Evolutionary conservation across 2,888 invertebrate species (phyloP), one percentile per base, ranked within the genome.

Genomic region (Cyaniris semiargus): DNA sequence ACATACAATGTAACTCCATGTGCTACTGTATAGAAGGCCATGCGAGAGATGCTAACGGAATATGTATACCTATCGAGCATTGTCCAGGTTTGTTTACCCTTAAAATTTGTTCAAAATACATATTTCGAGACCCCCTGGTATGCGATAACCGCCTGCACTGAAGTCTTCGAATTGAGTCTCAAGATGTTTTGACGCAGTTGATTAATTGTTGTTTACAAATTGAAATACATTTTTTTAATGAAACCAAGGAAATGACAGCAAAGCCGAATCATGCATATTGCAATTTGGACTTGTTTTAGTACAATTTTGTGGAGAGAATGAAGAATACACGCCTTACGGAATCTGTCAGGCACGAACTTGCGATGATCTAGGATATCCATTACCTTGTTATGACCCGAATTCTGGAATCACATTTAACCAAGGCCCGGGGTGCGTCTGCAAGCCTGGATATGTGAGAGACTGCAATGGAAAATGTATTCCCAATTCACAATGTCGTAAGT

Each of bases 1-100:
- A 78, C 31, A 70, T 58, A 38, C 70, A 80, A 44, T 88, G 88
- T 79, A 85, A 82, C 48, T 71, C 81, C 34, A 83, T 70, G 80
- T 88, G 88, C 78, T 88, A 87, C 76, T 88, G 88, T 58, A 79
- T 84, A 48, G 78, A 83, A 38, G 79, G 79, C 6, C 81, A 80
- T 21, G 70, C 79, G 10, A 80, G 81, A 10, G 79, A 82, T 60
- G 76, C 77, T 10, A 77, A 81, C 15, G 82, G 81, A 15, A 80
- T 76, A 21, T 85, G 85, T 75, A 78, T 84, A 18, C 81, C 80
- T 1, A 80, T 75, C 15, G 66, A 66, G 66, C 27, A 6, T 0
- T 66, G 66, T 31, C 66, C 66, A 66, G 66, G 66, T 66, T 66
- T 66, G 60, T 60, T 58, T 21, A 60, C 10, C 5, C 15, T 18